These are phyloP conservation scores for Syrista parreyssii DNA, from an alignment of 2,888 invertebrate species.

Conservation along the genomic window DNA sequence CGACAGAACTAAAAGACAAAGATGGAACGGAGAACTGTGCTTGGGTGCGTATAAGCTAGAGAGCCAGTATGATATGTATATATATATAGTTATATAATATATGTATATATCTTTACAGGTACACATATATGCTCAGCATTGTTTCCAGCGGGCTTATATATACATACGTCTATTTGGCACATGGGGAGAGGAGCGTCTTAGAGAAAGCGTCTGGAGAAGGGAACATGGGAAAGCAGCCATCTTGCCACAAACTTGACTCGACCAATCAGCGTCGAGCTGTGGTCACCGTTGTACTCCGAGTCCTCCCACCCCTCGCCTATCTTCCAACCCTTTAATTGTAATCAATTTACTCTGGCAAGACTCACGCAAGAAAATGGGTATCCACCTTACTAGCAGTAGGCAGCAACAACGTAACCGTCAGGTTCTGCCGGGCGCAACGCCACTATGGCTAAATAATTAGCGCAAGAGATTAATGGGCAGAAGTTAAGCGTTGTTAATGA, in stretches of 20 bases:
- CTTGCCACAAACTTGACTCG: constrained; percentile 67
- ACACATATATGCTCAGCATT: constrained; percentile 48
- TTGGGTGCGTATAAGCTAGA: not conserved
- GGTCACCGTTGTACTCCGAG: constrained; percentile 62
- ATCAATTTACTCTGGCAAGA: constrained; percentile 62
- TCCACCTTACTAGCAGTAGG: not conserved
- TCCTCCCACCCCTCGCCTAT: constrained; percentile 29
- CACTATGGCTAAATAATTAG: constrained; percentile 61
- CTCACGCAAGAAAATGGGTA: constrained; percentile 33
- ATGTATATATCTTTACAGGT: not conserved
- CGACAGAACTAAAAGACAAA: not conserved
- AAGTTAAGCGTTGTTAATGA: constrained; percentile 51
- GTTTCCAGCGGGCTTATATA: constrained; percentile 58
- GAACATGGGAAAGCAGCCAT: constrained; percentile 55
- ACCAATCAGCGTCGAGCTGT: constrained; percentile 66
- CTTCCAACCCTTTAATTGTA: constrained; percentile 60
- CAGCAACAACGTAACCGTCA: not conserved
- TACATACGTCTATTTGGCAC: constrained; percentile 60
- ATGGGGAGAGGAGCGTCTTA: constrained; percentile 52
- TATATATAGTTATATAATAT: not conserved
- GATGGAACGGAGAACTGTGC: not conserved
- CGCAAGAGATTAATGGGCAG: constrained; percentile 57
- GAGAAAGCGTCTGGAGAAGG: constrained; percentile 50
- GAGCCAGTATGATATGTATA: not conserved
- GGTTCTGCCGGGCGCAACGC: not conserved